Conservation (phyloP, 2,113 vertebrate genomes). For the Hippocampus zosterae region DNA sequence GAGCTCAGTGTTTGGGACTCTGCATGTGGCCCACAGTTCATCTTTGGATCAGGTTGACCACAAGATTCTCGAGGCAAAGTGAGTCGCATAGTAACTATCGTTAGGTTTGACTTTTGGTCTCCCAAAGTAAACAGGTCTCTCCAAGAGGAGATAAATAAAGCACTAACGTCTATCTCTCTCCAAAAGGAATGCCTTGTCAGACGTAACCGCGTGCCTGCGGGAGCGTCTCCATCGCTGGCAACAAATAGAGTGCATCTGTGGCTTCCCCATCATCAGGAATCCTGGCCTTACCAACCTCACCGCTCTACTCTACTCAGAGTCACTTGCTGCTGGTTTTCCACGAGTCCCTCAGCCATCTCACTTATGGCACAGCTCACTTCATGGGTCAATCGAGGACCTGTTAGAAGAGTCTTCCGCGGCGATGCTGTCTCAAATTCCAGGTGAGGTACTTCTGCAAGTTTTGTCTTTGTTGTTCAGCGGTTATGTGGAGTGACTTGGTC, state of each 20-base stretch:
- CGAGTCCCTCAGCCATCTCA: slow-evolving; percentile 81
- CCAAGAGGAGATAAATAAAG: not conserved
- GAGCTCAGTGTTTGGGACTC: slow-evolving; percentile 88
- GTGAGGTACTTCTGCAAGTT: slow-evolving; percentile 23
- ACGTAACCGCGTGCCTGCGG: slow-evolving; percentile 87
- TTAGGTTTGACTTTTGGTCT: slow-evolving; percentile 2
- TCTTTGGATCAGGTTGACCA: slow-evolving; percentile 95
- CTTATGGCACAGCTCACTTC: slow-evolving; percentile 74
- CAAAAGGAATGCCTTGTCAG: slow-evolving; percentile 85
- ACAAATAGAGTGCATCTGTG: slow-evolving; percentile 89
- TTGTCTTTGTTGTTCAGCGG: not conserved
- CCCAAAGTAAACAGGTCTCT: not conserved
- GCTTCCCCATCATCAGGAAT: slow-evolving; percentile 89
- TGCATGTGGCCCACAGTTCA: slow-evolving; percentile 94
- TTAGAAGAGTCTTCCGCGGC: slow-evolving; percentile 65
- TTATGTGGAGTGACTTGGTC: no score
- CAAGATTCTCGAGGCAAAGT: slow-evolving; percentile 97
- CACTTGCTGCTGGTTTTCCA: slow-evolving; percentile 81
- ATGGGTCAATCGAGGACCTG: slow-evolving; percentile 81
- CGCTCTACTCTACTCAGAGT: slow-evolving; percentile 87
- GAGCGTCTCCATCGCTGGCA: slow-evolving; percentile 96
- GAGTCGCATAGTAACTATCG: slow-evolving; percentile 49
- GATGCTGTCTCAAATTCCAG: slow-evolving; percentile 56
- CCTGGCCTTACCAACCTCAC: slow-evolving; percentile 84
- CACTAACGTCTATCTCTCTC: slow-evolving; percentile 14